Base-by-base conservation (phyloP, 1,140 invertebrate genomes). In the Thaumetopoea pityocampa region DNA sequence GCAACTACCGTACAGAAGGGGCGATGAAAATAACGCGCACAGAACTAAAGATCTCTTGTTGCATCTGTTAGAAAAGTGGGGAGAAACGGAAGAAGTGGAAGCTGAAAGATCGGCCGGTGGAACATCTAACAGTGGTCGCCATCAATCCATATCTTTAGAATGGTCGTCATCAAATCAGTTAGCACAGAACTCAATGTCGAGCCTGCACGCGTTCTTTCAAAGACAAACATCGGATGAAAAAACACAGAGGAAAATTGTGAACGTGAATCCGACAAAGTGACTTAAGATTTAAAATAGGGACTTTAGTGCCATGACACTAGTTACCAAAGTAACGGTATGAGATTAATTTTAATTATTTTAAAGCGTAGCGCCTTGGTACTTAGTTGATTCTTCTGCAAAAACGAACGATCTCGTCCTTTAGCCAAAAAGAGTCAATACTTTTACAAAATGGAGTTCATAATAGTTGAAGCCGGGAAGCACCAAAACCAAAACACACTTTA, bases 31-130 rank as follows among this genome's bases (percentile, higher is more conserved):
- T 36, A 89, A 88, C 14, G 88, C 88, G 4, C 89, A 88, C 43
- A 90, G 89, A 46, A 91, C 91, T 5, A 92, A 93, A 71, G 90
- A 93, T 65, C 82, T 93, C 9, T 66, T 94, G 15, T 62, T 93
- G 9, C 89, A 92, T 70, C 72, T 94, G 23, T 65, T 94, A 17
- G 90, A 91, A 37, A 91, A 92, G 67, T 93, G 91, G 90, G 90
- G 90, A 1, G 90, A 91, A 27, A 85, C 64, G 45, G 82, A 80
- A 43, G 79, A 72, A 44, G 69, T 78, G 9, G 74, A 77, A 58
- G 76, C 74, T 2, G 66, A 79, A 37, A 68, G 82, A 35, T 66
- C 74, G 2, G 74, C 72, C 1, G 80, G 80, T 10, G 80, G 80
- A 3, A 80, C 80, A 4, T 77, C 80, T 1, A 81, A 67, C 18